Conservation (phyloP, 2,797 vertebrate genomes). For the Emydoidea blandingii region DNA sequence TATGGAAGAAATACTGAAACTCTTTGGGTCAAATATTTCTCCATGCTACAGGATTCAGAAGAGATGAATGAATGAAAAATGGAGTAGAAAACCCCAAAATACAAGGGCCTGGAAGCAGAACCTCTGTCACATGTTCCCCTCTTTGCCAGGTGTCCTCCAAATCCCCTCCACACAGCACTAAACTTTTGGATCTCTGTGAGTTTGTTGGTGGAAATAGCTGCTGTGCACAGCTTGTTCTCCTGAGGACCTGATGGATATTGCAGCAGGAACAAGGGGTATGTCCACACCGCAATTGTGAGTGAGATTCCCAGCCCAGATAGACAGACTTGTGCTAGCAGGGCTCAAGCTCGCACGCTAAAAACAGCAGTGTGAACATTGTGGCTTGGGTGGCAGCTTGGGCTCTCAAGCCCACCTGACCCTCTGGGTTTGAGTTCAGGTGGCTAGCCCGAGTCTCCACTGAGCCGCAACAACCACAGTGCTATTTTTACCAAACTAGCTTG, state of each 20-base stretch:
- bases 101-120: background rate
- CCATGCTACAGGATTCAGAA: background rate
- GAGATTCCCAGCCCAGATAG: background rate
- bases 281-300: background rate
- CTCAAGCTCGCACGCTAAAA: background rate
- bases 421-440: background rate
- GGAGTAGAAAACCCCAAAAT: background rate
- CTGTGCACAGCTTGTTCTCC: background rate
- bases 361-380: background rate
- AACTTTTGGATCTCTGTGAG: background rate
- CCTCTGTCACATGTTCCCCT: background rate
- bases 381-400: background rate
- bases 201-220: background rate
- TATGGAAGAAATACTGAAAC: background rate
- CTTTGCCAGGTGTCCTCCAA: background rate
- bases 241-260: background rate
- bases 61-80: background rate
- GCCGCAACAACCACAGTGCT: background rate
- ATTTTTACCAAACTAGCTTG: background rate
- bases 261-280: background rate
- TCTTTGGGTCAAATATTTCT: background rate
- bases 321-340: background rate
- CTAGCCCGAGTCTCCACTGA: background rate
- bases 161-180: background rate
- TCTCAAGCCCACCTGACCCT: background rate